Evolutionary conservation across 2,888 invertebrate species (phyloP).

Genomic region (Polydrusus pterygomalis): DNA sequence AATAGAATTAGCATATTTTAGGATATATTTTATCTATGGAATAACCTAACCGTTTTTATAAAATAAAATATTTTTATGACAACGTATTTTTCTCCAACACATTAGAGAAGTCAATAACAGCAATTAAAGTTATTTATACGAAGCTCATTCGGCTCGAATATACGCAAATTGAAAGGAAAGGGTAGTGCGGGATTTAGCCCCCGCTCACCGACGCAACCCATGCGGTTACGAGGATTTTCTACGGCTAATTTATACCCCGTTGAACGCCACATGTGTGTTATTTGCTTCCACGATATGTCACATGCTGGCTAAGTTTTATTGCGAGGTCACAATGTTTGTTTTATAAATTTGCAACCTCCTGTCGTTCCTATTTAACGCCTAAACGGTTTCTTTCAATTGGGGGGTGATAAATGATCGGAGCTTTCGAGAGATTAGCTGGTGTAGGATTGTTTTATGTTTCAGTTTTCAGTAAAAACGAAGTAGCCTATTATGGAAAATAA

Average conservation of each 20-base stretch:
- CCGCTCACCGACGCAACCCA: slow-evolving; percentile 62
- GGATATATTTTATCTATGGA: too few species aligned
- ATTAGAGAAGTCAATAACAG: slow-evolving; percentile 68
- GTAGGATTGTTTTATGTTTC: neutral
- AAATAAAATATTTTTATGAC: too few species aligned
- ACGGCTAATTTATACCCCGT: slow-evolving; percentile 67
- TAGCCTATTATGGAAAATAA: neutral
- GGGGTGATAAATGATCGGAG: slow-evolving; percentile 27
- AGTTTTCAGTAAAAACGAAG: neutral
- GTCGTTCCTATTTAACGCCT: slow-evolving; percentile 39
- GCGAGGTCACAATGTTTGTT: slow-evolving; percentile 62
- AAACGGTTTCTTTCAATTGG: slow-evolving; percentile 47
- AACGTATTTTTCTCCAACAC: slow-evolving; percentile 50
- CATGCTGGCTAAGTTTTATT: slow-evolving; percentile 62
- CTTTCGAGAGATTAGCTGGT: slow-evolving; percentile 30
- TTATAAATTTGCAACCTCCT: slow-evolving; percentile 62
- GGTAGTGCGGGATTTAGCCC: slow-evolving; percentile 58
- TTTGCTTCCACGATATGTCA: slow-evolving; percentile 65
- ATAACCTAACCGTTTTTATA: too few species aligned
- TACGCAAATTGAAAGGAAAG: slow-evolving; percentile 64
- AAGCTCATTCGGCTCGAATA: slow-evolving; percentile 62
- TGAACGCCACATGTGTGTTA: slow-evolving; percentile 63
- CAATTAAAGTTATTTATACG: slow-evolving; percentile 70
- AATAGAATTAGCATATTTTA: too few species aligned
- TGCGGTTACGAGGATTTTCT: slow-evolving; percentile 69